Base-by-base conservation (phyloP, 1,140 invertebrate genomes). In the Kradibia gibbosae region DNA sequence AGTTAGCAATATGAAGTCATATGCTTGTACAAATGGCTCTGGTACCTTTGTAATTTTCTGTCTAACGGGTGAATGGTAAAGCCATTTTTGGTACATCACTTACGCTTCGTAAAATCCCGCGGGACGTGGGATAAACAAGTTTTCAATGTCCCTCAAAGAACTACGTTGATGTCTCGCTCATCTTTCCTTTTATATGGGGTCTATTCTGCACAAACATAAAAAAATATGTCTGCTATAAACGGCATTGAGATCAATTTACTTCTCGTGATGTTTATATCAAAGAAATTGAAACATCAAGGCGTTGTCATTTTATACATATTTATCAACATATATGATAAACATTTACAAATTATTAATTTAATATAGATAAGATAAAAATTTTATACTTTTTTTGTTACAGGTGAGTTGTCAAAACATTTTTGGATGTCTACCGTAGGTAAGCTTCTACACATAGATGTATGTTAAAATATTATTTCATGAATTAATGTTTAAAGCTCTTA, bases 31-130 rank as follows among this genome's bases (percentile, higher is more conserved):
- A 1, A 17, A 39, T 42, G 25, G 57, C 48, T 76, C n/a, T 42
- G 57, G 20, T 39, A 22, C 34, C 28, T 20, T 48, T 65, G 60
- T 36, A 28, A 71, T 71, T 71, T 42, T n/a, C 25, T 31, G 11
- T 50, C 17, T 50, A 48, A 17, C 60, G 45, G 42, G 17, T 42
- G 15, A 78, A 53, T 71, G n/a, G 31, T 15, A 11, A 42, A 79
- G 8, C 67, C 53, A 57, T 79, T 79, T 79, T 72, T n/a, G 48
- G 48, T 20, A 45, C 39, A 67, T 71, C 77, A 79, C 67, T 74
- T 48, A 57, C 57, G 71, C 57, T 74, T 8, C 17, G 67, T 34
- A 36, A 62, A 73, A 20, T 80, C 78, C 39, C 71, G 5, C 1
- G 78, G 57, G 78, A 67, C 17, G 1, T 10, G 22, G 34, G 55